Base-by-base conservation (phyloP, 2,888 invertebrate genomes). In the Caenorhabditis drosophilae region DNA sequence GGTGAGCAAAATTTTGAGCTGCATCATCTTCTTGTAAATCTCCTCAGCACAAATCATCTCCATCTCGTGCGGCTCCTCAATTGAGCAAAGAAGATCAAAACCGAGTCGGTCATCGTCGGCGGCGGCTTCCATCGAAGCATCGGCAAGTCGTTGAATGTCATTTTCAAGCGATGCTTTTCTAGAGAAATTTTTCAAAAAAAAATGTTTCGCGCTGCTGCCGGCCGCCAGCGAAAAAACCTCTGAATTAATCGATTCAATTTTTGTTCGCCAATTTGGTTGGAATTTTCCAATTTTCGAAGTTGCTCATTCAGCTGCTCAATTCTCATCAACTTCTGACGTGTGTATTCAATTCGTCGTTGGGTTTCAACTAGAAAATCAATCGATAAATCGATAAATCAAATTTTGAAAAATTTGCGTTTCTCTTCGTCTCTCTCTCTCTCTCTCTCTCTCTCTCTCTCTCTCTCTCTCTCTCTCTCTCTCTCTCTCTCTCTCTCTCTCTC, bases 301-400 rank as follows among this genome's bases (percentile, higher is more conserved):
- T 63, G 57, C 49, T 63, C 63, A 41, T 52, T 49, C 50, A 63
- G 45, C 41, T 63, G 63, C 34, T 63, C 63, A 42, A 63, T 63
- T 35, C 48, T 20, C 41, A 58, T 23, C 50, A 63, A 22, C 34
- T 63, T 63, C 36, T 58, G 57, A 20, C 58, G 52, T 18, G 63
- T 63, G 42, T 63, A 63, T 42, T 63, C 63, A 40, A 63, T 53
- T 23, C 63, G 44, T 27, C 58, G 40, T 45, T 63, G 63, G 35
- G 63, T 63, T 63, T 57, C 63, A 35, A 63, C 63, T 63, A 52
- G 15, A 58, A 58, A 16, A 45, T n/a, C n/a, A n/a, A n/a, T n/a
- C n/a, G n/a, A n/a, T n/a, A n/a, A n/a, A n/a, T n/a, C n/a, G n/a
- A n/a, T n/a, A n/a, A n/a, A n/a, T n/a, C n/a, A n/a, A n/a, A n/a